phyloP scores from a whole-genome alignment of 2,113 vertebrate species.

The Spheniscus mendiculus region DNA sequence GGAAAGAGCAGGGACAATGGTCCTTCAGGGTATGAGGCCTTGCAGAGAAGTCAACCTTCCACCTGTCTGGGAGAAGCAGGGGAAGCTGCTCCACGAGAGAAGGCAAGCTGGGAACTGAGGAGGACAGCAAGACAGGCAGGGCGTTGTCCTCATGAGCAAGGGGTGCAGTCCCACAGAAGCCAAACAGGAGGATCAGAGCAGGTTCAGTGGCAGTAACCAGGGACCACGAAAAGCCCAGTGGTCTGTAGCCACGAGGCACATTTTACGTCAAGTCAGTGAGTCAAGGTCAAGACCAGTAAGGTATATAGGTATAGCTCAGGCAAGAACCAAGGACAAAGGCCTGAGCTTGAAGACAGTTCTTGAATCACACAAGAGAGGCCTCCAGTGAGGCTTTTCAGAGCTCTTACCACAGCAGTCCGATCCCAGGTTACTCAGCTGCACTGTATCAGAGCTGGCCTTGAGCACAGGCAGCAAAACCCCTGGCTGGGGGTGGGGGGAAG shows the following conservation, averaged over 20 bases:
- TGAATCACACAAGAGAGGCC: background rate
- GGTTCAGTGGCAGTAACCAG: background rate
- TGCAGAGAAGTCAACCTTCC: background rate
- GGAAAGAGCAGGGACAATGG: background rate
- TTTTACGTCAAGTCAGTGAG: background rate
- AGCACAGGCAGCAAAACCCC: background rate
- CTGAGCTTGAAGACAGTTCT: background rate
- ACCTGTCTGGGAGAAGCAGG: background rate
- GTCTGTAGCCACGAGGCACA: rapidly evolving
- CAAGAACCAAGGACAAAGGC: background rate
- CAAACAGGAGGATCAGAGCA: rapidly evolving
- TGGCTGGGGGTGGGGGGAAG: rapidly evolving
- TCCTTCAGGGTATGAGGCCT: background rate
- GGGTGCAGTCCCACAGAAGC: background rate
- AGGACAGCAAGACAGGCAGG: background rate
- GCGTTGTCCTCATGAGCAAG: rapidly evolving
- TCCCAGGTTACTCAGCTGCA: background rate
- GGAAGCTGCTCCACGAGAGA: background rate
- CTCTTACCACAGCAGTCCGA: background rate
- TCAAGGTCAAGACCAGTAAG: background rate
- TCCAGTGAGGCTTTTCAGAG: background rate
- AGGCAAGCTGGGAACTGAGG: background rate
- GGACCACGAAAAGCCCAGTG: background rate
- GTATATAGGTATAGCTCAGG: background rate
- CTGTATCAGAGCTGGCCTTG: background rate